Base-by-base conservation (phyloP, 2,113 vertebrate genomes). In the Vireo altiloquus region DNA sequence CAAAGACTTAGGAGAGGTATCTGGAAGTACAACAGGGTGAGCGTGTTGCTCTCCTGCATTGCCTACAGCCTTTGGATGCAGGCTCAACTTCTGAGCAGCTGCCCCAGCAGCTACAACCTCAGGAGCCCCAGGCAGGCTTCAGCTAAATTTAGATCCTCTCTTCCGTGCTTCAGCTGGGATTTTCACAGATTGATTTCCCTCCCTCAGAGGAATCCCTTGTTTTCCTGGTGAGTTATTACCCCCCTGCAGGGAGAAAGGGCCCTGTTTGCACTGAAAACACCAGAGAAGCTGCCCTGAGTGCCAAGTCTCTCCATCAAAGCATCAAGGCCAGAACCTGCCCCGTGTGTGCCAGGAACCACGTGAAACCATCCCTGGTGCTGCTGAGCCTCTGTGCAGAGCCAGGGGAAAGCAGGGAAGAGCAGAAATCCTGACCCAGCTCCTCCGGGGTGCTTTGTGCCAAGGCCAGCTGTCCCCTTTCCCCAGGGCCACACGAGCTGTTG, bases 131-230 rank as follows among this genome's bases (percentile, higher is more conserved):
- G 47, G 84, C 84, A 91, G 87, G 70, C 69, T 85, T 65, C n/a
- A 39, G 92, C 40, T 87, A n/a, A 57, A 89, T 90, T 87, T 91
- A 82, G 63, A 87, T 69, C 46, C 37, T 69, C 49, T 75, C 28
- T 69, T 61, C 77, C 1, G 0, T 35, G 61, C 74, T 76, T 79
- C 81, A 81, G 60, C 77, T 82, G 75, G 84, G 53, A 60, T 80
- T 77, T 76, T 56, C 71, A 84, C 28, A 21, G 77, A 74, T 46
- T 74, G 87, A 54, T 95, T 80, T 37, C 63, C 57, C 54, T 82
- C 90, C 57, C 44, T 92, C 81, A 72, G 84, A 80, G 81, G 84
- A 75, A 87, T 69, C 63, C 79, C 88, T 76, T 37, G 56, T 96
- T 90, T 76, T 61, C 66, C 84, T 57, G 18, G 65, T 65, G 46